phyloP scores from a whole-genome alignment of 2,113 vertebrate species.

The Terrapene triunguis region DNA sequence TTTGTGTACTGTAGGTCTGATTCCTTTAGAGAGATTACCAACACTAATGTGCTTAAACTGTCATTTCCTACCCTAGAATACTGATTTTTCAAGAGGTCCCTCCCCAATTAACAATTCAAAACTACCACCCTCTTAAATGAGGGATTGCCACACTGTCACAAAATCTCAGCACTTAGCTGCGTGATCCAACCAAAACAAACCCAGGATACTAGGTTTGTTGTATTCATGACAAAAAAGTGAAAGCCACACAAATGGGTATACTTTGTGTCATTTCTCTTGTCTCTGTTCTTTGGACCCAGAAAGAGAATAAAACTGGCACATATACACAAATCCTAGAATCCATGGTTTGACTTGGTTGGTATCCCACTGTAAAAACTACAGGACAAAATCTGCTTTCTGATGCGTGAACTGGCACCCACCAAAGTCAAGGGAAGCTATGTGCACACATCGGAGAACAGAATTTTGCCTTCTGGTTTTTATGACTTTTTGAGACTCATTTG shows the following conservation, averaged over 20 bases:
- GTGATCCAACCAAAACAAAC: conserved; percentile 8
- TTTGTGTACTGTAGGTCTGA: conserved; percentile 18
- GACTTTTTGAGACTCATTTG: rapidly evolving
- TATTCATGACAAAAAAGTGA: conserved; percentile 51
- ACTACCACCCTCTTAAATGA: background rate
- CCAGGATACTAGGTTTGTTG: conserved; percentile 5
- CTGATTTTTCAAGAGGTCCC: conserved; percentile 41
- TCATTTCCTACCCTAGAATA: conserved; percentile 24
- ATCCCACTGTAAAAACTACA: background rate
- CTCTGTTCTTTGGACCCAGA: conserved; percentile 44
- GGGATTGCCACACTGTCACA: background rate
- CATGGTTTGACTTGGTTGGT: background rate
- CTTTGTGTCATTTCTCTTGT: conserved; percentile 45
- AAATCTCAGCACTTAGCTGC: background rate
- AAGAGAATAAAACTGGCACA: conserved; percentile 2
- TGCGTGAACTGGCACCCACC: background rate
- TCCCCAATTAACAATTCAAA: conserved; percentile 25
- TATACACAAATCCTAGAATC: background rate
- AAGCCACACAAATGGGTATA: conserved; percentile 27
- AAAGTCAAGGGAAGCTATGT: background rate
- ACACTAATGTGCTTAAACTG: conserved; percentile 49
- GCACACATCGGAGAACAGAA: background rate
- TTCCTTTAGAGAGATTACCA: conserved; percentile 49
- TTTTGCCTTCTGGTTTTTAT: background rate
- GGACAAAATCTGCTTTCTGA: background rate